Evolutionary conservation across 2,888 invertebrate species (phyloP).

Genomic region (Tribolium freemani): DNA sequence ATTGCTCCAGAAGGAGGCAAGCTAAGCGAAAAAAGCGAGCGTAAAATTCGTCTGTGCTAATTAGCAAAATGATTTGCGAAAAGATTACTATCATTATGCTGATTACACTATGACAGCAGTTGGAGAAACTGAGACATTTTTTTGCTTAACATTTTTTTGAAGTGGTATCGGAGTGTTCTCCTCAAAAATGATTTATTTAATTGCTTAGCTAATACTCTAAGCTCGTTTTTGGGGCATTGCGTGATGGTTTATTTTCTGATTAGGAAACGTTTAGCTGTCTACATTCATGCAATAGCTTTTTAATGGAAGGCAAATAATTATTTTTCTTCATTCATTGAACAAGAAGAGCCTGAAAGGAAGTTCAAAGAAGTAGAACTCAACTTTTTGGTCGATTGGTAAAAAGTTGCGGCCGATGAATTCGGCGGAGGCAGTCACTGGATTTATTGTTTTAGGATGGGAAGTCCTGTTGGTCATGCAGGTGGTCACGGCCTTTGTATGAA

Average conservation of each 20-base stretch:
- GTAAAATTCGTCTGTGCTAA: background rate
- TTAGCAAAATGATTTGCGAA: background rate
- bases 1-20: background rate
- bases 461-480: constrained; percentile 25
- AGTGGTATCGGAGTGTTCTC: background rate
- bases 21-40: too few species aligned
- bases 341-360: too few species aligned
- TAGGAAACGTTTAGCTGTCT: background rate
- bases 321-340: too few species aligned
- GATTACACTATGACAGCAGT: background rate
- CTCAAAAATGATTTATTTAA: background rate
- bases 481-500: constrained; percentile 15
- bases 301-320: too few species aligned
- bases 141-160: background rate
- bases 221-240: background rate
- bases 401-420: too few species aligned
- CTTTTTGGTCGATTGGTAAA: too few species aligned
- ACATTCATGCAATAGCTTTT: background rate
- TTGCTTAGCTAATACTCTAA: background rate
- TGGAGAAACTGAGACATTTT: background rate
- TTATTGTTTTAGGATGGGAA: constrained; percentile 9
- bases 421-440: background rate
- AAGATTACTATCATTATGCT: background rate
- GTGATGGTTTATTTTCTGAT: background rate
- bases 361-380: too few species aligned